Percentiles rank a stretch among this genome's conserved stretches.
Conservation (phyloP, 2,888 invertebrate species). For the Phasia obesa region DNA sequence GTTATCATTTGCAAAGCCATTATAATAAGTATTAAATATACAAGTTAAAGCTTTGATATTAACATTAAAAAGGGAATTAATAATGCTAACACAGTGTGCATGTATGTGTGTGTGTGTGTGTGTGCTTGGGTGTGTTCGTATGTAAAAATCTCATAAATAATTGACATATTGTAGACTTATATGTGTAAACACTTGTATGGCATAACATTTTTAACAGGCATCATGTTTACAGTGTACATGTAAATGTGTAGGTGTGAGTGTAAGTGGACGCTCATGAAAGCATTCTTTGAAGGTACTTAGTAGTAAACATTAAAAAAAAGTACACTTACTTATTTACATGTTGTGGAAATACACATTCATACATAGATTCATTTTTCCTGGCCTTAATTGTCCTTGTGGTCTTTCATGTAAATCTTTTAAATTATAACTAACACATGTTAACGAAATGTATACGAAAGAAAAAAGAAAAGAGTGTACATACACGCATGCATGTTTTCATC, state of each 20-base stretch:
- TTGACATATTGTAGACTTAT: not conserved
- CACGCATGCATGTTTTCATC: constrained; percentile 1
- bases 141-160: constrained; percentile 13
- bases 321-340: not conserved
- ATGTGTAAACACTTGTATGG: not conserved
- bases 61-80: not conserved
- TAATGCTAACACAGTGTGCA: constrained; percentile 28
- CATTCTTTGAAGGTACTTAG: not conserved
- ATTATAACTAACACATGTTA: constrained; percentile 50
- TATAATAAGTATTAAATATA: constrained; percentile 34
- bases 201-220: not conserved
- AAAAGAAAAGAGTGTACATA: not conserved
- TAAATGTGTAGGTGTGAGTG: not conserved
- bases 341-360: not conserved
- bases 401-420: constrained; percentile 52
- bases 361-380: constrained; percentile 35
- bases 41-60: constrained; percentile 16
- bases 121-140: no score
- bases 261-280: not conserved
- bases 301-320: constrained; percentile 18
- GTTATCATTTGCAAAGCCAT: constrained; percentile 20
- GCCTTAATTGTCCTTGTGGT: constrained; percentile 52
- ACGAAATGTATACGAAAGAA: constrained; percentile 25
- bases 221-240: not conserved
- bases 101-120: no score